Base-by-base conservation (phyloP, 2,797 vertebrate genomes). In the Arrhamphus sclerolepis region DNA sequence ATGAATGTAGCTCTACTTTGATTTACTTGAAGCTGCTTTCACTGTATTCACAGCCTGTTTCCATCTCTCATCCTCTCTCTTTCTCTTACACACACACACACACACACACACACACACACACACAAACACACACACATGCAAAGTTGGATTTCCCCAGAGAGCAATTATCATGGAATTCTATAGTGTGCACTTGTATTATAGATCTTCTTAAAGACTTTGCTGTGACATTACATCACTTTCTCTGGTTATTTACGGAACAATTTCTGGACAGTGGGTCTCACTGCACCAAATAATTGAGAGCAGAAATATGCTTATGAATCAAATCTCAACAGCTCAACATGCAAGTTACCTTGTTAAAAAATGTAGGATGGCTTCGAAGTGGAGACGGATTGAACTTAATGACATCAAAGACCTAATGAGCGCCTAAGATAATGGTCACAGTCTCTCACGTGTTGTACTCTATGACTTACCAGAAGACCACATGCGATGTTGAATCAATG, bases 121-220 rank as follows among this genome's bases (percentile, higher is more conserved):
- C 34, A 56, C 63, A 56, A 42, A 41, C 47, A 66, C n/a, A 43
- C 56, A 43, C 48, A 40, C 28, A 54, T 62, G 66, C 39, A 43
- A 63, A 61, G 69, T 56, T 56, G 44, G 64, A 67, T 70, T 55
- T 62, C 86, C 73, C 83, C 47, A 39, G 81, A 80, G 87, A 81
- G 80, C 83, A 90, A 89, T 90, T 89, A 89, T 75, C 60, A 72
- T 39, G 42, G 39, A 75, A 54, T 78, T 77, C 57, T 71, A 68
- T 70, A 47, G 62, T 75, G 68, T 59, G 72, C 49, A 70, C 56
- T 63, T 38, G 48, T 62, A 75, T 83, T 87, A 89, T 90, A 81
- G 82, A 86, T 87, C 76, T 83, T 44, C 55, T 46, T 56, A 39
- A 62, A 20, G 68, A 66, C 70, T 81, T 76, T 78, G 44, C 72